These are phyloP conservation scores for Callospermophilus lateralis DNA, from an alignment of 2,113 vertebrate species.

Conservation along the genomic window DNA sequence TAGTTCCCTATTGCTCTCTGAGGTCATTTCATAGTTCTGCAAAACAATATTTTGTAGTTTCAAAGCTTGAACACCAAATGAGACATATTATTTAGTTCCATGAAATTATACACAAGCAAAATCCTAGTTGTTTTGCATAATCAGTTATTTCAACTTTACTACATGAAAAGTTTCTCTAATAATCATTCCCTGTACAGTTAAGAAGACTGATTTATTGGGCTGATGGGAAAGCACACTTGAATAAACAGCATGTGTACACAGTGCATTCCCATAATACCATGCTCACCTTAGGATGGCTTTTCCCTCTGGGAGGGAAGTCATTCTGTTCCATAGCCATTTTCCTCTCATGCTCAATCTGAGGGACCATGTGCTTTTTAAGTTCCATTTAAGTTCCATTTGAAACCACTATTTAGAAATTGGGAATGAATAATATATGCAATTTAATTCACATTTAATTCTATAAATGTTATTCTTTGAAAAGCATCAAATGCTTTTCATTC, in stretches of 20 bases:
- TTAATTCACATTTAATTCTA: neutral
- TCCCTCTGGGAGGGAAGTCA: neutral
- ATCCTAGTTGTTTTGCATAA: neutral
- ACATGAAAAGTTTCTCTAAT: neutral
- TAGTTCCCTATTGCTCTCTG: neutral
- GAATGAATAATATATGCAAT: neutral
- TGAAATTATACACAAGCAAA: neutral
- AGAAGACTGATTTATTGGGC: neutral
- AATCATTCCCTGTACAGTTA: neutral
- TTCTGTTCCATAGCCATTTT: neutral
- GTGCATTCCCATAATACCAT: neutral
- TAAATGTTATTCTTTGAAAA: neutral
- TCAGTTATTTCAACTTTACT: neutral
- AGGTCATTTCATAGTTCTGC: neutral
- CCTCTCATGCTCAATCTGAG: neutral
- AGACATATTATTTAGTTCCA: constrained; percentile 23
- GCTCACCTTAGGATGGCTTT: neutral
- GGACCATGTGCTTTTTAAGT: neutral
- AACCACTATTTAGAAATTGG: neutral
- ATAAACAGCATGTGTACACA: neutral
- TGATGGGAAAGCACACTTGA: neutral
- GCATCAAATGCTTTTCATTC: neutral
- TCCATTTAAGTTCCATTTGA: neutral
- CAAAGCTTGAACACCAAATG: neutral
- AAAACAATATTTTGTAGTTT: constrained; percentile 1